Percentiles rank a stretch among this genome's conserved stretches.
Evolutionary conservation across 2,113 vertebrate species (phyloP).

Genomic region (human): GRCh38 chr12:111012501-111013000

Average conservation of each 20-base stretch:
- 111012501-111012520: not conserved
- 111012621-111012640: not conserved
- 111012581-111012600: not conserved
- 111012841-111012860: not conserved
- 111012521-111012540: not conserved
- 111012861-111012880: not conserved
- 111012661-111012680: not conserved
- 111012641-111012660: not conserved
- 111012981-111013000: not conserved
- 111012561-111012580: not conserved
- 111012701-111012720: not conserved
- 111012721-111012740: not conserved
- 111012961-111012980: not conserved
- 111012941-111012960: not conserved
- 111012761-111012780: not conserved
- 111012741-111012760: not conserved
- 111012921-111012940: not conserved
- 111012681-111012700: not conserved
- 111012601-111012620: not conserved
- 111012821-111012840: not conserved
- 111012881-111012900: not conserved
- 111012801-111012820: constrained; percentile 40
- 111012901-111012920: not conserved
- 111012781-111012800: not conserved
- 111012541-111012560: not conserved